phyloP scores from a whole-genome alignment of 2,113 vertebrate genomes.

The Sigmodon hispidus region DNA sequence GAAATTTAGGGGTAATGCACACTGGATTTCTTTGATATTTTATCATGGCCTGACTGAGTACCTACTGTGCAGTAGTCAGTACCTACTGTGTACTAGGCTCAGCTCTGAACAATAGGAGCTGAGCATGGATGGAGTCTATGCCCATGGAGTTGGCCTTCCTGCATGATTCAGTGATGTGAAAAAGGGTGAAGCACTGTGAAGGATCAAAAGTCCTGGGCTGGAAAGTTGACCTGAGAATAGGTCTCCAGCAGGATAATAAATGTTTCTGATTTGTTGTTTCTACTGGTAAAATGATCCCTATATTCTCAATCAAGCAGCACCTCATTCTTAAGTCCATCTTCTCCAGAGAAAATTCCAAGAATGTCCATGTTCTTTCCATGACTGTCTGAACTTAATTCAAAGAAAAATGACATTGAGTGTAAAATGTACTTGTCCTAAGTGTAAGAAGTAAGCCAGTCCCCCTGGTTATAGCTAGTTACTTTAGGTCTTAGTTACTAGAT shows the following conservation, averaged over 20 bases:
- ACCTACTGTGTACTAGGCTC: neutral
- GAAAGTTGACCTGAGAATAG: neutral
- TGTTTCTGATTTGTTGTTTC: neutral
- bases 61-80: neutral
- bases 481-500: neutral
- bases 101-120: neutral
- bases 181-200: neutral
- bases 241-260: neutral
- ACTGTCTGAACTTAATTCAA: neutral
- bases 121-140: neutral
- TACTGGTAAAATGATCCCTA: neutral
- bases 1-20: neutral
- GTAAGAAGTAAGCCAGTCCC: neutral
- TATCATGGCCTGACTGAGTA: neutral
- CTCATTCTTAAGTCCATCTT: neutral
- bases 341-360: neutral
- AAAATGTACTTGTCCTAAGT: neutral
- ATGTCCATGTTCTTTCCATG: neutral
- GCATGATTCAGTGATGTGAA: neutral
- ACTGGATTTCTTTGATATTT: neutral
- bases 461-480: neutral
- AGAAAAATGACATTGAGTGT: neutral
- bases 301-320: neutral
- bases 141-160: neutral
- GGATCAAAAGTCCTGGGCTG: neutral